Evolutionary conservation across 2,888 invertebrate genomes (phyloP), one percentile per base, ranked within the genome.

Genomic region (Melipona bicolor): DNA sequence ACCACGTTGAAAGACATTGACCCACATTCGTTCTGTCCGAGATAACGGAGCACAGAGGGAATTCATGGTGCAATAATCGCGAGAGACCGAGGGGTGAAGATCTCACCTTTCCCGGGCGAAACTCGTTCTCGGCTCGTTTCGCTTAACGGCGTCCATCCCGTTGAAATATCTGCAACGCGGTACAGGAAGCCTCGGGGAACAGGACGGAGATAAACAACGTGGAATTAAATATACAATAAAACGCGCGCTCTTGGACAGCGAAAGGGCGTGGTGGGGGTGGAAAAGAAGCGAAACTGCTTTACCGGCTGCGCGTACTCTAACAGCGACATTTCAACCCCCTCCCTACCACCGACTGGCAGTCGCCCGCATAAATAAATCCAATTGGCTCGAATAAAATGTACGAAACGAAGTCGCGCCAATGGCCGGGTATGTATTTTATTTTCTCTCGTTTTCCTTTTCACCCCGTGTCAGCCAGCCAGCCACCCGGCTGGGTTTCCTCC

Each of bases 311-410:
- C 78, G 77, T 78, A 32, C 32, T 80, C 64, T 21, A 69, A 76
- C 76, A 78, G 62, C 84, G 88, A 87, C 88, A 82, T 89, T 87
- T 84, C 83, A 78, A 70, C 81, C 82, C 19, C 85, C 81, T 75
- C 85, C 83, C 83, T 79, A 52, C 78, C 62, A 65, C 69, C 62
- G 79, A 81, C 88, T 85, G 84, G 86, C 86, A 82, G 84, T 84
- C 87, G 78, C 84, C 87, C 86, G 88, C 90, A 90, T 91, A 90
- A 92, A 92, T 91, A 92, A 92, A 92, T 92, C 90, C 91, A 92
- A 92, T 92, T 92, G 91, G 89, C 89, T 91, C 89, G 89, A 91
- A 91, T 92, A 92, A 91, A 91, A 91, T 91, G 91, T 91, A 91
- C 91, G 91, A 88, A 90, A 88, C 85, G 88, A 91, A 88, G 87